Evolutionary conservation across 2,888 invertebrate species (phyloP).

Genomic region (Luperina nickerlii): DNA sequence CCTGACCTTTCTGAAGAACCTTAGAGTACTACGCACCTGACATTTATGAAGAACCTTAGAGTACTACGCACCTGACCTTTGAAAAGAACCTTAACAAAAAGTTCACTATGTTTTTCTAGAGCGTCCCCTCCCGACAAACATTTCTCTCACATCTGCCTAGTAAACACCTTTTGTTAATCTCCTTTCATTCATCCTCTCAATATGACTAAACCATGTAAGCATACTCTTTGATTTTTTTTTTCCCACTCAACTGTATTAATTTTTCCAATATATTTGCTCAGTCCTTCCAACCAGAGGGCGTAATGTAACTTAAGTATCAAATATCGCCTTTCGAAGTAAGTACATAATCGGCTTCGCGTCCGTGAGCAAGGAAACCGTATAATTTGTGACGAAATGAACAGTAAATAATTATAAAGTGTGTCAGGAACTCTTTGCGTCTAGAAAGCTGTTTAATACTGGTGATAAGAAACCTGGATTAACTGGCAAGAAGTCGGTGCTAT

Average conservation of each 20-base stretch:
- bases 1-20: too few species aligned
- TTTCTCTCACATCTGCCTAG: too few species aligned
- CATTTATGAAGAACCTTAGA: too few species aligned
- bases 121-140: too few species aligned
- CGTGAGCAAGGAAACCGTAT: slow-evolving; percentile 39
- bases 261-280: not conserved
- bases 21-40: too few species aligned
- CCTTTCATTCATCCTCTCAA: too few species aligned
- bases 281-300: not conserved
- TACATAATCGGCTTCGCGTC: slow-evolving; percentile 34
- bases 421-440: not conserved
- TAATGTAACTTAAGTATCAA: not conserved
- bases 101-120: too few species aligned
- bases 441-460: not conserved
- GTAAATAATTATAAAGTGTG: not conserved
- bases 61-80: too few species aligned
- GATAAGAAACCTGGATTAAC: not conserved
- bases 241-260: not conserved
- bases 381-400: not conserved
- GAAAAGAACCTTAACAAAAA: too few species aligned
- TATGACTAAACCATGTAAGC: too few species aligned
- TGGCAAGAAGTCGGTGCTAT: not conserved
- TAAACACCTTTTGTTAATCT: too few species aligned
- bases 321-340: slow-evolving; percentile 25
- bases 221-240: not conserved